These are phyloP conservation scores for Thalassaphorura encarpata DNA, from an alignment of 1,140 invertebrate genomes.

Conservation along the genomic window DNA sequence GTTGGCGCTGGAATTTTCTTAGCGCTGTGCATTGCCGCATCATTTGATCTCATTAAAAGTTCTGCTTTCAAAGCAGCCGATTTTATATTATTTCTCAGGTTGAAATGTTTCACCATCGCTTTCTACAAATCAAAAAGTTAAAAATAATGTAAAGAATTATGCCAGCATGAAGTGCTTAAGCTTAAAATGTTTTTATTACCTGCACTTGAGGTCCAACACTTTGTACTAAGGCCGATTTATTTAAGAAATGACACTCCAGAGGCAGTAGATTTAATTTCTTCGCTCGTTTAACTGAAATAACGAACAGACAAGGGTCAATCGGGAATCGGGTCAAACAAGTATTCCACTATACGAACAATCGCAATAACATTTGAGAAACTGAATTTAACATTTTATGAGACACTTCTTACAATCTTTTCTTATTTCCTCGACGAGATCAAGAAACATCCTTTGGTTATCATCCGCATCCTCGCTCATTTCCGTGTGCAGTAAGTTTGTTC, in stretches of 20 bases:
- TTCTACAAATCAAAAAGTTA: constrained; percentile 33
- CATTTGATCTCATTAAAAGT: constrained; percentile 78
- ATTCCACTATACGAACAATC: too few relatives aligned
- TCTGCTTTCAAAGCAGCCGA: constrained; percentile 81
- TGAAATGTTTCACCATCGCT: constrained; percentile 72
- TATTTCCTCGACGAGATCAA: constrained; percentile 78
- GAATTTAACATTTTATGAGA: constrained; percentile 1
- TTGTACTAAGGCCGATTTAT: constrained; percentile 80
- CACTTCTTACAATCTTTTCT: constrained; percentile 55
- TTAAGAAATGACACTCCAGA: constrained; percentile 91
- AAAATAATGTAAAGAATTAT: neutral
- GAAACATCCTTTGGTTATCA: constrained; percentile 78
- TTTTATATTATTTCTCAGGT: constrained; percentile 88
- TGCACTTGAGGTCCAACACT: constrained; percentile 55
- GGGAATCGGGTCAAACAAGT: too few relatives aligned
- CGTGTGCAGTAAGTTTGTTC: constrained; percentile 69
- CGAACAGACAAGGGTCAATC: too few relatives aligned
- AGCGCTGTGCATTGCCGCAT: constrained; percentile 68
- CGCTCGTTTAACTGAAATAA: constrained; percentile 59
- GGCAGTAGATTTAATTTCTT: constrained; percentile 78
- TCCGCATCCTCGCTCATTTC: constrained; percentile 63
- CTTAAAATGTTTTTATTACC: too few relatives aligned
- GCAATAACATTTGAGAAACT: too few relatives aligned
- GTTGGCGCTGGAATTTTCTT: constrained; percentile 81
- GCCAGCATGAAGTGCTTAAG: too few relatives aligned